Percentiles rank a stretch among this genome's conserved stretches.
Evolutionary conservation across 2,113 vertebrate species (phyloP).

Genomic region (Carlito syrichta): DNA sequence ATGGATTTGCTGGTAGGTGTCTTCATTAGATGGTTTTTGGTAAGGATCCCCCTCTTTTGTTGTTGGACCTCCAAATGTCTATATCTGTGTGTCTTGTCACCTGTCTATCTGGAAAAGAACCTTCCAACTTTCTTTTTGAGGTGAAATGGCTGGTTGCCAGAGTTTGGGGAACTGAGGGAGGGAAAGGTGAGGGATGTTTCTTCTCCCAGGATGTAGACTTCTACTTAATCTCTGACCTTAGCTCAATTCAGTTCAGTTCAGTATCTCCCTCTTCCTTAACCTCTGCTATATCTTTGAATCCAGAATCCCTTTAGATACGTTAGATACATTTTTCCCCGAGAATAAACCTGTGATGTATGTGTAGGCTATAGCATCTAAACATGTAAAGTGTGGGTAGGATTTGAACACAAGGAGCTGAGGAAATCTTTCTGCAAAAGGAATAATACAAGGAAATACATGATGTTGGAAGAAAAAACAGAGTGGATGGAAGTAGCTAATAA

Average conservation of each 20-base stretch:
- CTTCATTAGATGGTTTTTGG: background rate
- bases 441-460: background rate
- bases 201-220: background rate
- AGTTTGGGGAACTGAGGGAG: background rate
- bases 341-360: background rate
- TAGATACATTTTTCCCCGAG: background rate
- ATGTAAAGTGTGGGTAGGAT: background rate
- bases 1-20: background rate
- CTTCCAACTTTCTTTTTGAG: background rate
- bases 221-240: background rate
- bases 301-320: background rate
- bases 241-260: background rate
- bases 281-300: background rate
- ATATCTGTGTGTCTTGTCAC: background rate
- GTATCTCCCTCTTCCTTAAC: background rate
- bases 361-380: background rate
- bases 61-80: background rate
- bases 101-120: background rate
- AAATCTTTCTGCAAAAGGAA: conserved; percentile 25
- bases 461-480: background rate
- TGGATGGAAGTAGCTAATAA: background rate
- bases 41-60: background rate
- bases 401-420: background rate
- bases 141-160: background rate
- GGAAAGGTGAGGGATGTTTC: background rate